Evolutionary conservation across 2,888 invertebrate genomes (phyloP), one percentile per base, ranked within the genome.

Genomic region (Galeopsomyia nigrocyanea): DNA sequence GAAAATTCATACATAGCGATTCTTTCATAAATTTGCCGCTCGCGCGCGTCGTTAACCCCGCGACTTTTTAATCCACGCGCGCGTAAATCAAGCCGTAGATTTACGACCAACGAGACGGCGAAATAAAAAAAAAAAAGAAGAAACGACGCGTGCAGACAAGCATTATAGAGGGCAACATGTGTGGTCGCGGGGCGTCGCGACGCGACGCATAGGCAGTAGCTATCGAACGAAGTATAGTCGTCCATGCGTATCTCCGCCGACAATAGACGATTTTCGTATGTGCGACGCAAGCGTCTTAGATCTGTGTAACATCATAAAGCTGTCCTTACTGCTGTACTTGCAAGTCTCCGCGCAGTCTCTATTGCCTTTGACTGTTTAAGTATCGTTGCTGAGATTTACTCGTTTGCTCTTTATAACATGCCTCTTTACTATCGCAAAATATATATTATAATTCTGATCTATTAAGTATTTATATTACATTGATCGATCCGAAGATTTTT

Each of bases 131-230:
- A 53, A 17, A 21, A 49, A 55, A 57, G 51, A 10, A 39, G 10
- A 3, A 10, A 7, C 5, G 13, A 39, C 39, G 39, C 39, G 39
- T 39, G 39, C 13, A 39, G 39, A 39, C 39, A 39, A 39, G 39
- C 13, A 39, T 39, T 39, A 39, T 39, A 39, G 26, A 26, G 77
- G 75, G 70, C 80, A 76, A 77, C 80, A 79, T 78, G 84, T 83
- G 84, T 83, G 83, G 83, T 82, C 82, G 81, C 77, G 71, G 76
- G 75, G 80, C 83, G 83, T 83, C 83, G 83, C 80, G 82, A 78
- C 80, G 82, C 80, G 5, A 5, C 26, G 5, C n/a, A n/a, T n/a
- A n/a, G n/a, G 26, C 5, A 26, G 26, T 5, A 26, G 26, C 75
- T 73, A 68, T 60, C 76, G 70, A 73, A 76, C 64, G 70, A 50